Percentiles rank a stretch among this genome's conserved stretches.
Evolutionary conservation across 2,113 vertebrate species (phyloP).

Genomic region (Phyllostomus discolor): DNA sequence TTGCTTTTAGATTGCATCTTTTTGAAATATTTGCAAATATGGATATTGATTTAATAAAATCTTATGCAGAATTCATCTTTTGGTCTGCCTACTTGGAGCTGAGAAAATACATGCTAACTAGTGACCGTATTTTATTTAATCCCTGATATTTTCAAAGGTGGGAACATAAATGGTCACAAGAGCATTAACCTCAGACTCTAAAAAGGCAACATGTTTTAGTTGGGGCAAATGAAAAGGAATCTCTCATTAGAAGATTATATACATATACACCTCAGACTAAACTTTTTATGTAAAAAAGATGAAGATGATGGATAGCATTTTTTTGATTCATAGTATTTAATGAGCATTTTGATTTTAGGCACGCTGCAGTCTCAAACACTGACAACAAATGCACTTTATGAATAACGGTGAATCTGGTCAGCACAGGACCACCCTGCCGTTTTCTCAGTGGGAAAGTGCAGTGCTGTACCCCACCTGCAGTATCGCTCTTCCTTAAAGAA

Average conservation of each 20-base stretch:
- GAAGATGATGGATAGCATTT: not conserved
- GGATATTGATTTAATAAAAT: slow-evolving; percentile 14
- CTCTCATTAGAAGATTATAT: not conserved
- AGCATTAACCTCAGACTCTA: not conserved
- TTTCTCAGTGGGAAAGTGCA: not conserved
- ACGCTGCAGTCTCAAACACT: not conserved
- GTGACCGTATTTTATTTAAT: not conserved
- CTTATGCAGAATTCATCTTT: not conserved
- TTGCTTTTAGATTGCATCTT: not conserved
- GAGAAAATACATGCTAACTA: not conserved
- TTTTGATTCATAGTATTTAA: slow-evolving; percentile 2
- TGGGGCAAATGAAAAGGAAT: not conserved
- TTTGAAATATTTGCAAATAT: slow-evolving; percentile 32
- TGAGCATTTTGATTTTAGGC: not conserved
- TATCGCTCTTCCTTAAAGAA: not conserved
- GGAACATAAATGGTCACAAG: not conserved
- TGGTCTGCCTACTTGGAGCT: not conserved
- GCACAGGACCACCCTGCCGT: not conserved
- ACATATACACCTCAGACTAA: not conserved
- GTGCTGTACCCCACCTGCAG: not conserved
- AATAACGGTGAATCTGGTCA: not conserved
- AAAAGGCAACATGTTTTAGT: not conserved
- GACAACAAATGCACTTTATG: not conserved
- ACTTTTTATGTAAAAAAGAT: not conserved
- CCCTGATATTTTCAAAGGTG: not conserved